phyloP scores from a whole-genome alignment of 2,113 vertebrate genomes.

The Cinclus mexicanus region DNA sequence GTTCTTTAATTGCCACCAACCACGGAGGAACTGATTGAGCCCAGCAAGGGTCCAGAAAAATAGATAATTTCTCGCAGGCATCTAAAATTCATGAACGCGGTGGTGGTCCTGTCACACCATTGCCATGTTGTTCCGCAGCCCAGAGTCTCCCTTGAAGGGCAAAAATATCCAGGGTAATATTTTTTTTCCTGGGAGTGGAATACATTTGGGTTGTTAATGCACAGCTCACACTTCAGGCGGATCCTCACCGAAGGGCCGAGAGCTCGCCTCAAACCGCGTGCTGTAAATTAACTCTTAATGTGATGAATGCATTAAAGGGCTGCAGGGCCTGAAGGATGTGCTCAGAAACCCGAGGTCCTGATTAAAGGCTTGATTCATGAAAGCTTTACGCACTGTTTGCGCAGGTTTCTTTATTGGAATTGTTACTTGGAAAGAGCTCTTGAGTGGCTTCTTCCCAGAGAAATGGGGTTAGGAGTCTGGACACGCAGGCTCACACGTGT shows the following conservation, averaged over 20 bases:
- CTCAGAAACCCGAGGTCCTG: slow-evolving; percentile 21
- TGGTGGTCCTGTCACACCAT: slow-evolving; percentile 36
- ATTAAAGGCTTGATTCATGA: slow-evolving; percentile 65
- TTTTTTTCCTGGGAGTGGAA: slow-evolving; percentile 37
- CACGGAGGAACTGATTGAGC: slow-evolving; percentile 75
- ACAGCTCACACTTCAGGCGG: slow-evolving; percentile 54
- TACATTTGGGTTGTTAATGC: slow-evolving; percentile 66
- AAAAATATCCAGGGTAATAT: slow-evolving; percentile 33
- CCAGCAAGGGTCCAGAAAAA: slow-evolving; percentile 73
- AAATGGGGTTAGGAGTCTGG: neutral
- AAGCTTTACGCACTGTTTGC: slow-evolving; percentile 21
- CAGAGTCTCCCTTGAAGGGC: slow-evolving; percentile 61
- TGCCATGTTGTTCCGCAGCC: slow-evolving; percentile 22
- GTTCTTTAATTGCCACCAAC: slow-evolving; percentile 79
- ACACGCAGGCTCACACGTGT: neutral
- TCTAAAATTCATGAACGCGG: slow-evolving; percentile 71
- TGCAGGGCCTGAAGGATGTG: slow-evolving; percentile 52
- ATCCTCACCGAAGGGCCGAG: slow-evolving; percentile 25
- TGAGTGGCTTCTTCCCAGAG: slow-evolving; percentile 1
- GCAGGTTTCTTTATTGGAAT: slow-evolving; percentile 39
- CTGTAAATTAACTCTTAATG: slow-evolving; percentile 72
- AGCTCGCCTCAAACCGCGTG: slow-evolving; percentile 17
- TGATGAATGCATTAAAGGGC: slow-evolving; percentile 61
- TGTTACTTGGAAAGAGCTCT: slow-evolving; percentile 53
- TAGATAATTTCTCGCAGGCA: slow-evolving; percentile 69